phyloP scores from a whole-genome alignment of 2,113 vertebrate genomes.

The Panurus biarmicus region DNA sequence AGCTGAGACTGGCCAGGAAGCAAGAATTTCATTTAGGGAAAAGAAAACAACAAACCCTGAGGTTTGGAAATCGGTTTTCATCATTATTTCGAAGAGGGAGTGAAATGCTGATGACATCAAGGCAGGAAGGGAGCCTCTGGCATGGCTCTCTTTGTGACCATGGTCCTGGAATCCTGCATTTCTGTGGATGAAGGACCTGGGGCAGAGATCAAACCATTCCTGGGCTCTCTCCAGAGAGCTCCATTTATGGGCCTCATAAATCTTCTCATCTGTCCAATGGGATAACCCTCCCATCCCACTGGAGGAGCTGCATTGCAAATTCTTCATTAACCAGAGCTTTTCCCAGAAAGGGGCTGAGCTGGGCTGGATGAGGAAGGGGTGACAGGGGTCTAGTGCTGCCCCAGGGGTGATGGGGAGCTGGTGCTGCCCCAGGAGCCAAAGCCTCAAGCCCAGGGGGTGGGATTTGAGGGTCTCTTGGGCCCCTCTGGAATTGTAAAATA shows the following conservation, averaged over 20 bases:
- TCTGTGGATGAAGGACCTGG: neutral
- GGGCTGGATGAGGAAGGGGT: neutral
- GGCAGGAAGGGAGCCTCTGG: neutral
- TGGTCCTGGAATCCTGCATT: neutral
- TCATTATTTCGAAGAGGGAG: neutral
- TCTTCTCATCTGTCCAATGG: neutral
- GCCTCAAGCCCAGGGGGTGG: too few species aligned
- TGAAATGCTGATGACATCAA: neutral
- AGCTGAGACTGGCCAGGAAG: neutral
- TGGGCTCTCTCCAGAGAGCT: neutral
- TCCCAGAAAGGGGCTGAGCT: neutral
- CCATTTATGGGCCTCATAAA: neutral
- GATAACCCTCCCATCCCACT: neutral
- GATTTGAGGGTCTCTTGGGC: fast-evolving
- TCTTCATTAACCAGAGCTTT: neutral
- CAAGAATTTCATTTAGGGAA: constrained; percentile 11
- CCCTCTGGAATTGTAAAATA: neutral
- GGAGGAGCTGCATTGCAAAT: neutral
- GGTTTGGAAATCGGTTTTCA: constrained; percentile 31
- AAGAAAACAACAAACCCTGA: neutral
- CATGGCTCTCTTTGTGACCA: neutral
- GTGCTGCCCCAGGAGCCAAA: neutral
- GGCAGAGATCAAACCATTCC: neutral
- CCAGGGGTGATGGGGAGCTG: neutral
- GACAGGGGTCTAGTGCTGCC: neutral